phyloP scores from a whole-genome alignment of 2,888 invertebrate genomes.

The Volucella inflata region DNA sequence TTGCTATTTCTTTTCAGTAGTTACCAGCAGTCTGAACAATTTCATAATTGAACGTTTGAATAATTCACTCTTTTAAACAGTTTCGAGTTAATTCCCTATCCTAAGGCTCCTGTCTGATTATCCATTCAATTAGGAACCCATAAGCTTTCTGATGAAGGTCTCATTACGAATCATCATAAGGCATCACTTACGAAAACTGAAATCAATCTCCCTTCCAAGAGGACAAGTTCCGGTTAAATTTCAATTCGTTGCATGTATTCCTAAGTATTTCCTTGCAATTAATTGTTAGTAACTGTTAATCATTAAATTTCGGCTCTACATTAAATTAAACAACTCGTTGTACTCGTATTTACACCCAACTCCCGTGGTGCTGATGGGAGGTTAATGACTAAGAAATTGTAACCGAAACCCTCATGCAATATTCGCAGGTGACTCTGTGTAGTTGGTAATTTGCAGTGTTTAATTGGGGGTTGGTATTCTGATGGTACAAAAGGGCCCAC shows the following conservation, averaged over 20 bases:
- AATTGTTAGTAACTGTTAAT: conserved; percentile 44
- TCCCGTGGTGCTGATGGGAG: not conserved
- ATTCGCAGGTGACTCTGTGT: conserved; percentile 39
- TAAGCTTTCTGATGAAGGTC: no score
- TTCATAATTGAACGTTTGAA: no score
- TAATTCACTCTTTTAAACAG: no score
- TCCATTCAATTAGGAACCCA: no score
- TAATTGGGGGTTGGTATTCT: not conserved
- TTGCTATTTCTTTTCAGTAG: no score
- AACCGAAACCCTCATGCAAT: conserved; percentile 37
- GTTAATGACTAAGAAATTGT: conserved; percentile 10
- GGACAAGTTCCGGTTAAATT: no score
- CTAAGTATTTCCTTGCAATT: conserved; percentile 50
- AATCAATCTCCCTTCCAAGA: no score
- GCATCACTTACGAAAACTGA: no score
- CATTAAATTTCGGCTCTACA: conserved; percentile 48
- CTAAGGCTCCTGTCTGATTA: no score
- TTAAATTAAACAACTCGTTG: conserved; percentile 51
- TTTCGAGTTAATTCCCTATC: no score
- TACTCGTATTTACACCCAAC: not conserved
- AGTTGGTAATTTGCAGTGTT: conserved; percentile 53
- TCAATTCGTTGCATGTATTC: not conserved
- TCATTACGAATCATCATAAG: no score
- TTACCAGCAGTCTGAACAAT: no score
- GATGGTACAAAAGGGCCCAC: conserved; percentile 3